phyloP scores from a whole-genome alignment of 2,888 invertebrate genomes.

The Parnassius mnemosyne region DNA sequence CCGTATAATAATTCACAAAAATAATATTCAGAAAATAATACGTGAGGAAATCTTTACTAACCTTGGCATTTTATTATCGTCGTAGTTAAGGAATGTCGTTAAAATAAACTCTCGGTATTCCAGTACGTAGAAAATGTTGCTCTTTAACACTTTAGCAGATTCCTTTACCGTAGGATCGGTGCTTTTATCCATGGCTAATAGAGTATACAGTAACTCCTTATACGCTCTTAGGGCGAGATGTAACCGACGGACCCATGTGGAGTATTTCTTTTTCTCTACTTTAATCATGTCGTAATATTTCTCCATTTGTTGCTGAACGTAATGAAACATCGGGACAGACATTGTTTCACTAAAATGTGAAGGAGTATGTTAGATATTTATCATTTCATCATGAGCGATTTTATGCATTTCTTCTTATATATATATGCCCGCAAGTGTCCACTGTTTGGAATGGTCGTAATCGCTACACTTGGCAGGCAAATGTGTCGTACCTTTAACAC shows the following conservation, averaged over 20 bases:
- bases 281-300: conserved; percentile 90
- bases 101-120: conserved; percentile 96
- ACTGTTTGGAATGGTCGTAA: too few relatives aligned
- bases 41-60: conserved; percentile 48
- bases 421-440: too few relatives aligned
- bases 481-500: too few relatives aligned
- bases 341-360: conserved; percentile 90
- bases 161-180: conserved; percentile 85
- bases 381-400: too few relatives aligned
- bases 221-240: conserved; percentile 91
- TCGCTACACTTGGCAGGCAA: too few relatives aligned
- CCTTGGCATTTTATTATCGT: conserved; percentile 93
- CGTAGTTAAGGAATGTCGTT: conserved; percentile 88
- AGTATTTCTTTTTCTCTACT: conserved; percentile 91
- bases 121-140: conserved; percentile 94
- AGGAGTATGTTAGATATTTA: neutral
- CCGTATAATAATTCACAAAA: neutral
- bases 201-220: conserved; percentile 90
- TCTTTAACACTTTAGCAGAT: conserved; percentile 92
- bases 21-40: conserved; percentile 1
- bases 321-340: conserved; percentile 94
- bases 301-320: conserved; percentile 95
- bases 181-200: conserved; percentile 90
- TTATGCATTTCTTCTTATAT: too few relatives aligned
- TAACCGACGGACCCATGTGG: conserved; percentile 90